Percentiles rank a stretch among this genome's conserved stretches.
Conservation (phyloP, 2,797 vertebrate genomes). For the Clarias pachynema region DNA sequence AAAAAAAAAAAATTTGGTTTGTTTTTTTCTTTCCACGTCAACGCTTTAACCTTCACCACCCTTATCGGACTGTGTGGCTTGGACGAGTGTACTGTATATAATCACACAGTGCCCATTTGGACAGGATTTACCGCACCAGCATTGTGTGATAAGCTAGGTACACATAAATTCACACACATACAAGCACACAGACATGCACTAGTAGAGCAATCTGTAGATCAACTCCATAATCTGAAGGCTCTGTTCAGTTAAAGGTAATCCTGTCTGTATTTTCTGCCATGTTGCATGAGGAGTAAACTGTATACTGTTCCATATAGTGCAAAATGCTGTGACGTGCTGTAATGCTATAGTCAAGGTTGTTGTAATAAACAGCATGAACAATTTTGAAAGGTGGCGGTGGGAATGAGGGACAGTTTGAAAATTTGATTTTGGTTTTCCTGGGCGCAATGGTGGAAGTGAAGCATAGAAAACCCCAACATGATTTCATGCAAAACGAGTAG, state of each 20-base stretch:
- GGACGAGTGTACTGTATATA: slow-evolving; percentile 22
- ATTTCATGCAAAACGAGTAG: background rate
- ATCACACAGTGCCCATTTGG: slow-evolving; percentile 37
- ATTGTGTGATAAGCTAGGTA: slow-evolving; percentile 45
- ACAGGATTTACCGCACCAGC: slow-evolving; percentile 21
- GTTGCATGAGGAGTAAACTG: background rate
- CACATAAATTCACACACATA: slow-evolving; percentile 2
- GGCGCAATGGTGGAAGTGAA: background rate
- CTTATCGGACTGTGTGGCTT: slow-evolving; percentile 74
- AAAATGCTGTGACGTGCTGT: slow-evolving; percentile 12
- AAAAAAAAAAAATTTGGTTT: too few species aligned
- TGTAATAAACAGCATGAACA: background rate
- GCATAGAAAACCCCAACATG: background rate
- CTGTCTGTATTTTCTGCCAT: slow-evolving; percentile 10
- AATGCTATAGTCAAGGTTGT: background rate
- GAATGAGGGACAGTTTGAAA: background rate
- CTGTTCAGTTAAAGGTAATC: slow-evolving; percentile 55
- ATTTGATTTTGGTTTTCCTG: background rate
- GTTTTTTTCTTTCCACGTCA: slow-evolving; percentile 55
- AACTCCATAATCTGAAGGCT: slow-evolving; percentile 68
- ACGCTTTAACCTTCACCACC: slow-evolving; percentile 68
- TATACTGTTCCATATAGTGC: slow-evolving; percentile 25
- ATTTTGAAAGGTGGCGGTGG: background rate
- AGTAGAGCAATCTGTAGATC: slow-evolving; percentile 44
- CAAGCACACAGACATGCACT: background rate